Evolutionary conservation across 1,140 invertebrate species (phyloP).

Genomic region (Hermetia illucens): DNA sequence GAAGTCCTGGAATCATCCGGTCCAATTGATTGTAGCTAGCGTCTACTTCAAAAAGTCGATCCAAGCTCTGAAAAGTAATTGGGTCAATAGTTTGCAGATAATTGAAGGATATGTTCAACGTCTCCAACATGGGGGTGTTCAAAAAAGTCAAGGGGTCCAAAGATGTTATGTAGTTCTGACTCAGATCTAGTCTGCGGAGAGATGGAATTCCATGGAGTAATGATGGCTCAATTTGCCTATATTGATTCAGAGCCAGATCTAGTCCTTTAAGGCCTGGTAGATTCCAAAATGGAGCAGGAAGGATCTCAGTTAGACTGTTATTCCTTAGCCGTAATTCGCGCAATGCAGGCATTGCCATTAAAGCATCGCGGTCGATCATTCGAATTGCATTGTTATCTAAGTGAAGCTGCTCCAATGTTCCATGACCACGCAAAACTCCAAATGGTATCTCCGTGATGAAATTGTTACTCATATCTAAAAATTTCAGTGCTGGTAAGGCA

Average conservation of each 20-base stretch:
- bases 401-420: constrained; percentile 61
- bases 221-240: constrained; percentile 50
- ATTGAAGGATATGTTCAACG: constrained; percentile 65
- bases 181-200: constrained; percentile 61
- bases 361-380: constrained; percentile 56
- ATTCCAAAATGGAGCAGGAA: constrained; percentile 61
- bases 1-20: constrained; percentile 55
- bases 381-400: constrained; percentile 63
- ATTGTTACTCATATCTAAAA: constrained; percentile 64
- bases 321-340: constrained; percentile 63
- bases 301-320: constrained; percentile 53
- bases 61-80: constrained; percentile 55
- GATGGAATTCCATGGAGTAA: constrained; percentile 60
- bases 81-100: constrained; percentile 49
- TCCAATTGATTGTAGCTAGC: constrained; percentile 57
- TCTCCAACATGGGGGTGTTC: constrained; percentile 53
- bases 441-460: constrained; percentile 56
- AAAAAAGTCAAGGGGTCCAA: constrained; percentile 60
- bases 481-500: constrained; percentile 56
- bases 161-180: constrained; percentile 54
- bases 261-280: constrained; percentile 65
- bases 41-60: constrained; percentile 63
- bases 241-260: constrained; percentile 64
- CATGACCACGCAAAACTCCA: constrained; percentile 59
- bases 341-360: constrained; percentile 65